phyloP scores from a whole-genome alignment of 2,888 invertebrate genomes.

The Lobophora halterata region DNA sequence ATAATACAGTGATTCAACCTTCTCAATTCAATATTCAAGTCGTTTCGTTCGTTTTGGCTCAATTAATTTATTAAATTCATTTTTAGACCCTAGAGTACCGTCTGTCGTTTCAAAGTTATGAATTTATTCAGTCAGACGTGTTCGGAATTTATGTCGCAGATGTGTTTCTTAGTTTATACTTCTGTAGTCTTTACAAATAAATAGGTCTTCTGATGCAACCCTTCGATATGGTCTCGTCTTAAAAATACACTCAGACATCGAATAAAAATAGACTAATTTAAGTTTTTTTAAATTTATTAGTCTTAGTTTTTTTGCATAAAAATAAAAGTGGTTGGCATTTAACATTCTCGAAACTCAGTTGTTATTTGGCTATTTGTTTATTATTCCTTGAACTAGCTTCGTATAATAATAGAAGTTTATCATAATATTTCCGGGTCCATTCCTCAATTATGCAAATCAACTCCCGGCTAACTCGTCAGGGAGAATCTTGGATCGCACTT shows the following conservation, averaged over 20 bases:
- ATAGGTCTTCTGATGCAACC: constrained; percentile 45
- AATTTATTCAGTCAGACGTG: constrained; percentile 75
- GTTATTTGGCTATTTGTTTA: constrained; percentile 13
- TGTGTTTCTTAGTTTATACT: constrained; percentile 63
- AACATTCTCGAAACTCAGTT: too few relatives aligned
- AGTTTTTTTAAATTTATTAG: too few relatives aligned
- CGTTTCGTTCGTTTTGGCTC: constrained; percentile 62
- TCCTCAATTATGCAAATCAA: constrained; percentile 31
- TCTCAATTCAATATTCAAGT: constrained; percentile 60
- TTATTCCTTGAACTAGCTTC: constrained; percentile 4
- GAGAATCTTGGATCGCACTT: constrained; percentile 54
- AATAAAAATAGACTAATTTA: too few relatives aligned
- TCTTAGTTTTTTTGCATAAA: too few relatives aligned
- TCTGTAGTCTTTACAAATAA: constrained; percentile 47
- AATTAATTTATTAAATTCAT: constrained; percentile 77
- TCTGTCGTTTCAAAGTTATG: constrained; percentile 69
- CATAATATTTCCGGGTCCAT: constrained; percentile 28
- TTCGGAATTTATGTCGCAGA: constrained; percentile 67
- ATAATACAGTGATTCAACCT: constrained; percentile 36
- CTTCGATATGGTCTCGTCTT: constrained; percentile 26
- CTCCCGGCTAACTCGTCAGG: constrained; percentile 40
- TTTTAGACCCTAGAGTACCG: constrained; percentile 55
- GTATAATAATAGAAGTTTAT: constrained; percentile 16
- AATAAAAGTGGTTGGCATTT: too few relatives aligned
- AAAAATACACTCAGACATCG: constrained; percentile 1